Evolutionary conservation across 2,113 vertebrate genomes (phyloP).

Genomic region (Sminthopsis crassicaudata): DNA sequence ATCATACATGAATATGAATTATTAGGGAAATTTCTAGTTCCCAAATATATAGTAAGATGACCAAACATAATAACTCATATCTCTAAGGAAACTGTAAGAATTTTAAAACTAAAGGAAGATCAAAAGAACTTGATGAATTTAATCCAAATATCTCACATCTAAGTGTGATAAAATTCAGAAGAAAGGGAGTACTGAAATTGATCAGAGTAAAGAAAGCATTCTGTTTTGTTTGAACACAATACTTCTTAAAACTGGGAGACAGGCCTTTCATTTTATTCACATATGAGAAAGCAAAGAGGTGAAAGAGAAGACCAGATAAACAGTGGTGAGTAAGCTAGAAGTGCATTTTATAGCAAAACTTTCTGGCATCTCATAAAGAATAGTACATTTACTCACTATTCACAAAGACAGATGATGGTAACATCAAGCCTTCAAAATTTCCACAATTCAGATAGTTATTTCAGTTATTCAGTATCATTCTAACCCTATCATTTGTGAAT

Average conservation of each 20-base stretch:
- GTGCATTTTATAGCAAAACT: constrained; percentile 63
- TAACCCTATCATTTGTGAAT: constrained; percentile 41
- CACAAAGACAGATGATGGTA: constrained; percentile 39
- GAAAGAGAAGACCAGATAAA: constrained; percentile 6
- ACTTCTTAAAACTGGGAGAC: constrained; percentile 24
- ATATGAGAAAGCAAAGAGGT: background rate
- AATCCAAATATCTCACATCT: background rate
- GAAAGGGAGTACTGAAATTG: background rate
- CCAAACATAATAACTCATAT: background rate
- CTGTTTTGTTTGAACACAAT: background rate
- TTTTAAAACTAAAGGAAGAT: background rate
- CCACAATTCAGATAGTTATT: constrained; percentile 30
- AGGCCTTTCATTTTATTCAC: background rate
- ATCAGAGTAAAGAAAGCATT: background rate
- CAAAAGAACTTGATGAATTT: background rate
- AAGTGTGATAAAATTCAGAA: background rate
- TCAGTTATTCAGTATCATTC: constrained; percentile 26
- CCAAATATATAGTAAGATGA: constrained; percentile 11
- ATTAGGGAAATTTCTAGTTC: no score
- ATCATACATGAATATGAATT: constrained; percentile 1
- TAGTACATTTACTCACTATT: constrained; percentile 39
- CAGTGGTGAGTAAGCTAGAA: constrained; percentile 56
- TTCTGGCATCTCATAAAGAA: constrained; percentile 30
- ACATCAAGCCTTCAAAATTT: background rate
- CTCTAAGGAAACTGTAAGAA: background rate